Evolutionary conservation across 2,113 vertebrate species (phyloP), one percentile per base, ranked within the genome.

Genomic region (Entelurus aequoreus): DNA sequence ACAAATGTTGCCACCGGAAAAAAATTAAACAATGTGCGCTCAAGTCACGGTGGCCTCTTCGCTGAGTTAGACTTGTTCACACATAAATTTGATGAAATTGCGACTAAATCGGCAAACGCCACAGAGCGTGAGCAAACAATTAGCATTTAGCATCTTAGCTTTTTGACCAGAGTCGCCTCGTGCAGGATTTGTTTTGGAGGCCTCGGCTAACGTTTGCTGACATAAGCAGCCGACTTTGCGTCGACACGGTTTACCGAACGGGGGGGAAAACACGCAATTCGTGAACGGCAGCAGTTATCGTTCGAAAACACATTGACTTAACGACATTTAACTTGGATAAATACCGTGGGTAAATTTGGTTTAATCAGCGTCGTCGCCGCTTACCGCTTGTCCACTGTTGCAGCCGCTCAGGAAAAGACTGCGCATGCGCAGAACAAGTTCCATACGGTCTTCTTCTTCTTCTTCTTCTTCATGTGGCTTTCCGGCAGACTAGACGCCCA

Each of bases 381-480:
- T 89, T 76, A 90, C 90, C 89, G 44, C 37, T 66, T 66, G 74
- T 82, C 67, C 66, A 63, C 56, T 76, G 60, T 70, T 66, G 82
- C 79, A 65, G 84, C 62, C 59, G 54, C 70, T 60, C 7, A 8
- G 49, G 19, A 54, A 10, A 42, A 42, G 28, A 63, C 1, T 60
- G 46, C 86, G 82, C 89, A 82, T 87, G 88, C 83, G 86, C 71
- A 7, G 1, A n/a, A 11, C n/a, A 4, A 9, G 5, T 6, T 46
- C 42, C 10, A 40, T 40, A 28, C 28, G 28, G 28, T 28, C 28
- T n/a, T n/a, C n/a, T n/a, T n/a, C n/a, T n/a, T n/a, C n/a, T n/a
- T n/a, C n/a, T n/a, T n/a, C n/a, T n/a, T n/a, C n/a, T n/a, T n/a
- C n/a, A n/a, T n/a, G n/a, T n/a, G n/a, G n/a, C n/a, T n/a, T n/a